A percentile compares a stretch with the other conserved stretches of the same genome.
Evolutionary conservation across 2,797 vertebrate species (phyloP).

Genomic region (Pangasius djambal): DNA sequence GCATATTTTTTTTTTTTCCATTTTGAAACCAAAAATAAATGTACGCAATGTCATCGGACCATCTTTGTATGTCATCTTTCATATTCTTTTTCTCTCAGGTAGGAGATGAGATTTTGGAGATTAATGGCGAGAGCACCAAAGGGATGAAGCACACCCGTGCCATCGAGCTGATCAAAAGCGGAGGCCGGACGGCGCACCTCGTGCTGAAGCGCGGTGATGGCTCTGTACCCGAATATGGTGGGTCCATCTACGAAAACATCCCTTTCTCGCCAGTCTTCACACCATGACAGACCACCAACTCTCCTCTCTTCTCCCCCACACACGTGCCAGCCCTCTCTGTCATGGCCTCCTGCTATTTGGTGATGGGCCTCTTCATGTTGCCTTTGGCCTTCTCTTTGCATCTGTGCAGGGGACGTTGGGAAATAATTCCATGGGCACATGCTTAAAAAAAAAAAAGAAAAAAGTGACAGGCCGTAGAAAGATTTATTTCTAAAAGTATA

Average conservation of each 20-base stretch:
- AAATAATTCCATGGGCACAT: constrained; percentile 34
- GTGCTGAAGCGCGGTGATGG: constrained; percentile 97
- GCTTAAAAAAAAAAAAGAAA: background rate
- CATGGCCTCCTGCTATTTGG: constrained; percentile 79
- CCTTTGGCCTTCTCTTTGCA: constrained; percentile 86
- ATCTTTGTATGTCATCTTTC: background rate
- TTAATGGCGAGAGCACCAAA: constrained; percentile 97
- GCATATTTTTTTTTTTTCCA: background rate
- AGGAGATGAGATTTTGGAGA: constrained; percentile 98
- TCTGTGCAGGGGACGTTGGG: constrained; percentile 78
- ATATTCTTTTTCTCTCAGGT: constrained; percentile 74
- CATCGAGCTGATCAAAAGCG: constrained; percentile 99
- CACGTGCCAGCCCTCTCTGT: constrained; percentile 2
- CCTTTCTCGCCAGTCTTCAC: constrained; percentile 98
- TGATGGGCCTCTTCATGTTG: constrained; percentile 79
- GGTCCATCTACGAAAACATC: constrained; percentile 99
- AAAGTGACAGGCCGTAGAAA: background rate
- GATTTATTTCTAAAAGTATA: background rate
- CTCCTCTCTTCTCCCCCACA: constrained; percentile 63
- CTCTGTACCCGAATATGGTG: constrained; percentile 99
- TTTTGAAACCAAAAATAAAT: background rate
- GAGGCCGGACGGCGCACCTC: constrained; percentile 91
- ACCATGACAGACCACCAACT: constrained; percentile 81
- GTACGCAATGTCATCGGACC: background rate
- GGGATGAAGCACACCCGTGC: constrained; percentile 98